phyloP scores from a whole-genome alignment of 2,113 vertebrate genomes.

The Sinosuthora webbiana region DNA sequence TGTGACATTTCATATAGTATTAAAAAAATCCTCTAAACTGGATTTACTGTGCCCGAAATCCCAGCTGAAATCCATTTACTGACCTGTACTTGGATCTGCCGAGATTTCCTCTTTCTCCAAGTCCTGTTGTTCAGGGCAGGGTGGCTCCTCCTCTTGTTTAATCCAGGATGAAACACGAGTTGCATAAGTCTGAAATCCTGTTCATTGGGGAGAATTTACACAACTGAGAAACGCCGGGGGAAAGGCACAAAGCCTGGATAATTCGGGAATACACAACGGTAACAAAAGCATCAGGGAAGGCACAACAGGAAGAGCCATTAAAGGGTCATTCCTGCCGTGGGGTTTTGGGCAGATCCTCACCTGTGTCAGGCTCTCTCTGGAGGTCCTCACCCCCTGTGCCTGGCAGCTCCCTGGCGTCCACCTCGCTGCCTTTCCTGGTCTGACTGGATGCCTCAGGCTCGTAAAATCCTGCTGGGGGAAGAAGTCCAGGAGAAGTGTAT shows the following conservation, averaged over 20 bases:
- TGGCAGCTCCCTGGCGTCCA: conserved; percentile 45
- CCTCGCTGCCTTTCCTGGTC: neutral
- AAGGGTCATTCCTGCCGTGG: neutral
- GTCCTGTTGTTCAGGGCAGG: neutral
- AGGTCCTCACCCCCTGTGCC: conserved; percentile 13
- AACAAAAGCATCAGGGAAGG: neutral
- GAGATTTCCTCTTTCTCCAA: conserved; percentile 38
- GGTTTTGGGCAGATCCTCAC: conserved; percentile 23
- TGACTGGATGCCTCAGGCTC: conserved; percentile 55
- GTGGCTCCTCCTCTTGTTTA: conserved; percentile 72
- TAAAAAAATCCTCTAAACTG: neutral
- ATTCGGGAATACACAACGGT: neutral
- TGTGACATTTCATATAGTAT: rapidly evolving
- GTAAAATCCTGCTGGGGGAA: neutral
- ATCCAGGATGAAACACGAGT: conserved; percentile 60
- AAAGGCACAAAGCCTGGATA: neutral
- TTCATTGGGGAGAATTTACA: neutral
- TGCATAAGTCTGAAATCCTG: conserved; percentile 65
- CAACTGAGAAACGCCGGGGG: neutral
- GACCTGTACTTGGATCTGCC: conserved; percentile 36
- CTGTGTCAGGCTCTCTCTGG: conserved; percentile 28
- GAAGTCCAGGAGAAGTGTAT: neutral
- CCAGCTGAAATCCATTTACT: neutral
- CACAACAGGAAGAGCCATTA: rapidly evolving
- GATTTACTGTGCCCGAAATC: neutral